These are phyloP conservation scores for Sphenodon punctatus DNA, from an alignment of 2,797 vertebrate genomes.

Conservation along the genomic window DNA sequence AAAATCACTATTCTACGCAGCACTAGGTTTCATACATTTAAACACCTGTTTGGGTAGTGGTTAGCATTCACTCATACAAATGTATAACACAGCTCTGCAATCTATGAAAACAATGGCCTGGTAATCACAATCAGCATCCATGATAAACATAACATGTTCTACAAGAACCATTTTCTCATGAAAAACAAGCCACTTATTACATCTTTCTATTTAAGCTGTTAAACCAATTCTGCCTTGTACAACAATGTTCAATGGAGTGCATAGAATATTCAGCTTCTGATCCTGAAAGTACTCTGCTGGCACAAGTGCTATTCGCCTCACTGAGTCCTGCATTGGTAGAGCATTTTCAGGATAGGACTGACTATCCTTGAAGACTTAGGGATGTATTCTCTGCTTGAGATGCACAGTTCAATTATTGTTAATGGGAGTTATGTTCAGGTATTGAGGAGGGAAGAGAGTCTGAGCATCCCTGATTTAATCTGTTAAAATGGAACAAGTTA, in stretches of 20 bases:
- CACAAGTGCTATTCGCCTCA: no score
- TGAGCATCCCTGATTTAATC: neutral
- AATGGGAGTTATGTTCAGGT: neutral
- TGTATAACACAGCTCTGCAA: neutral
- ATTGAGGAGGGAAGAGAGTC: neutral
- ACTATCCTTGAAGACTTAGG: neutral
- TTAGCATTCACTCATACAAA: neutral
- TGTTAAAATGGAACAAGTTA: conserved; percentile 45
- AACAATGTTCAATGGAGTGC: neutral
- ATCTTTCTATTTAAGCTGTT: conserved; percentile 18
- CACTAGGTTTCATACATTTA: neutral
- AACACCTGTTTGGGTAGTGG: neutral
- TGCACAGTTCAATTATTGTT: conserved; percentile 16
- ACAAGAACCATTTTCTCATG: neutral
- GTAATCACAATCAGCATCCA: neutral
- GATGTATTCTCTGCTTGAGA: conserved; percentile 4
- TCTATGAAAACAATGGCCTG: neutral
- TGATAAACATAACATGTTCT: neutral
- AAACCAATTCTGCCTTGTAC: neutral
- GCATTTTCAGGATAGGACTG: no score
- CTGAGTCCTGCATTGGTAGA: no score
- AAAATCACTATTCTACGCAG: no score
- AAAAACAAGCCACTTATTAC: neutral
- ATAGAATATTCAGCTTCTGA: conserved; percentile 10
- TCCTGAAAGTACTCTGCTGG: no score